These are phyloP conservation scores for Scylla paramamosain DNA, from an alignment of 1,140 invertebrate genomes.

Conservation along the genomic window DNA sequence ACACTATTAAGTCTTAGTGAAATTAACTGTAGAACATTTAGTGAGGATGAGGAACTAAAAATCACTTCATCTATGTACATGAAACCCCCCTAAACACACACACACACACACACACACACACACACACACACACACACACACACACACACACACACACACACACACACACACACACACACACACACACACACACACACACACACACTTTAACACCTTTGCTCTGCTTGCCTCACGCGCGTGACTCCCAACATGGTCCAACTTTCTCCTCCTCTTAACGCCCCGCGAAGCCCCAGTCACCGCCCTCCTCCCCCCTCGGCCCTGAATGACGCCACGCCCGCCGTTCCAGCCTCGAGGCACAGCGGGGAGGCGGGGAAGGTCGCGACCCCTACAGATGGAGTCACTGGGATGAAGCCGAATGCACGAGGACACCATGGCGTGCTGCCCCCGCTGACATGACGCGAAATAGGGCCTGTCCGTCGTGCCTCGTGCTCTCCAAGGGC, in stretches of 20 bases:
- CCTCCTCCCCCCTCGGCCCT: background rate
- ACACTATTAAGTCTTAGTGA: too few species aligned
- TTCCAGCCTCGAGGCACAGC: too few species aligned
- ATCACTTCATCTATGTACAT: too few species aligned
- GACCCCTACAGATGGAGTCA: background rate
- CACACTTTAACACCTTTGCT: background rate
- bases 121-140: too few species aligned
- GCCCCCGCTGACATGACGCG: too few species aligned
- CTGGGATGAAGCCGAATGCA: background rate
- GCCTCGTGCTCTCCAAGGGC: background rate
- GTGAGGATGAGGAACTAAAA: too few species aligned
- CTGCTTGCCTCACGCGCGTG: background rate
- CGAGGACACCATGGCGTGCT: too few species aligned
- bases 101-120: too few species aligned
- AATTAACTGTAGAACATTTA: too few species aligned
- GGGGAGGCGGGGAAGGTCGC: too few species aligned
- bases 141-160: too few species aligned
- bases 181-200: background rate
- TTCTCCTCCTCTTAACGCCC: conserved; percentile 5
- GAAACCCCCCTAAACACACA: too few species aligned
- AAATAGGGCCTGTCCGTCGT: background rate
- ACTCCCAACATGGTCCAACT: background rate
- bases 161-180: background rate
- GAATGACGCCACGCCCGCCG: background rate
- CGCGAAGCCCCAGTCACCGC: background rate